These are phyloP conservation scores for Drosophila kanapiae DNA, from an alignment of 1,140 invertebrate species.

Conservation along the genomic window DNA sequence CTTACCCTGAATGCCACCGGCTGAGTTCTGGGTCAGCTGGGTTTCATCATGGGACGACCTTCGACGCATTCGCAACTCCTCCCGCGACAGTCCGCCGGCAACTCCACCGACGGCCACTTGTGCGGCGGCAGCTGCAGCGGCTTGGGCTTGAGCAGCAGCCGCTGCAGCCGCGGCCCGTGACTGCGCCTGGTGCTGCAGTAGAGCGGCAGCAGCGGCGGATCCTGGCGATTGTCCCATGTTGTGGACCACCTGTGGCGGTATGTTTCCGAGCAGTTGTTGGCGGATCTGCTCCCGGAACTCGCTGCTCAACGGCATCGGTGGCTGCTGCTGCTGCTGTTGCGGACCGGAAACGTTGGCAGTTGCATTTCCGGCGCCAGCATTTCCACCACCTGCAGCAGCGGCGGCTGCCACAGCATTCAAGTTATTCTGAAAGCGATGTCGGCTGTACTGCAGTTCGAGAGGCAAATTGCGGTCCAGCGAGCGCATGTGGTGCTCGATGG, in stretches of 20 bases:
- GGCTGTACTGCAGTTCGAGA: constrained; percentile 83
- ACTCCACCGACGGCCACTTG: constrained; percentile 23
- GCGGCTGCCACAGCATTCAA: constrained; percentile 24
- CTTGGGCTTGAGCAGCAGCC: constrained; percentile 69
- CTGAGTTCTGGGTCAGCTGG: constrained; percentile 69
- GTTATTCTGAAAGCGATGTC: constrained; percentile 79
- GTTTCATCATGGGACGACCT: constrained; percentile 85
- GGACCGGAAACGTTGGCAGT: constrained; percentile 24
- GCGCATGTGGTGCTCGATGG: constrained; percentile 84
- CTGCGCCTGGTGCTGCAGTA: constrained; percentile 82
- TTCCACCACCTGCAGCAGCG: constrained; percentile 15
- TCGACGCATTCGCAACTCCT: constrained; percentile 82
- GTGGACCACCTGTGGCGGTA: constrained; percentile 80
- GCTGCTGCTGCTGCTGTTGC: constrained; percentile 44
- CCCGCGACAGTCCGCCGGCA: constrained; percentile 61
- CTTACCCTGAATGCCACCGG: constrained; percentile 77
- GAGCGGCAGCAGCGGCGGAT: constrained; percentile 77
- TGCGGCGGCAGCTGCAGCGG: constrained; percentile 60
- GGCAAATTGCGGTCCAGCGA: constrained; percentile 83
- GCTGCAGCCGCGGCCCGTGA: constrained; percentile 78
- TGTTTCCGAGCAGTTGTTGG: constrained; percentile 76
- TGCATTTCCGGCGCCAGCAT: constrained; percentile 26
- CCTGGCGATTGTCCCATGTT: constrained; percentile 78
- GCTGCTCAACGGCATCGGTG: constrained; percentile 77
- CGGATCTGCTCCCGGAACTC: constrained; percentile 83